Evolutionary conservation across 30 jellyfish, hydroid and myxozoan species (phyloP), one percentile per base, ranked within the genome.

Genomic region (Hydractinia echinata): DNA sequence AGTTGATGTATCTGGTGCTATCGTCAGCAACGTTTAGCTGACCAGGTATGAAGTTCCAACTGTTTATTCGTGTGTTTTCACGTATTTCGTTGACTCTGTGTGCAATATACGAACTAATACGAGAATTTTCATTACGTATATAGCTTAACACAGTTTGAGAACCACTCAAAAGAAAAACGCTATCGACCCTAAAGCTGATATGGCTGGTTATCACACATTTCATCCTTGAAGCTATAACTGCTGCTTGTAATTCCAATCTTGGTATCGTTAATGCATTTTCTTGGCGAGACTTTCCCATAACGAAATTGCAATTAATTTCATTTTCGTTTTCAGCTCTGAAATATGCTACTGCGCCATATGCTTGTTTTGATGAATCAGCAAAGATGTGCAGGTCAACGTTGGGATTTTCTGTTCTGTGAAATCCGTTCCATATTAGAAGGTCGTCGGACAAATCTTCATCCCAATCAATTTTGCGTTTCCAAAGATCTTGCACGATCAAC

Each of bases 21-120:
- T 20, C 82, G 53, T 55, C 82, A 50, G 87, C 87, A 14, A 80
- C 81, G n/a, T 61, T 64, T 0, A 30, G n/a, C 51, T 55, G 14
- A 39, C 81, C 80, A 11, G 30, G 21, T 13, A 5, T 79, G 16
- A 18, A 80, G 44, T 30, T 0, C 44, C 8, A 14, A 5, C 7
- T 79, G 44, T 30, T 39, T n/a, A n/a, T 13, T 8, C 56, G 16
- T 58, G 87, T 10, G 19, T 7, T 7, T 79, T 58, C 82, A 11
- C 7, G 48, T 9, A 79, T 79, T 79, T 79, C 81, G 13, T 79
- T 64, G 30, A 79, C 87, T 8, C 82, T 58, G 53, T 61, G 61
- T 5, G 82, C 81, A 4, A 79, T 66, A 19, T 20, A 79, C 7
- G 52, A 8, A 15, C 64, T 79, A 48, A 55, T 15, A 44, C 81